Conservation (phyloP, 30 jellyfish, hydroid and myxozoan genomes). For the Mastigias papua region DNA sequence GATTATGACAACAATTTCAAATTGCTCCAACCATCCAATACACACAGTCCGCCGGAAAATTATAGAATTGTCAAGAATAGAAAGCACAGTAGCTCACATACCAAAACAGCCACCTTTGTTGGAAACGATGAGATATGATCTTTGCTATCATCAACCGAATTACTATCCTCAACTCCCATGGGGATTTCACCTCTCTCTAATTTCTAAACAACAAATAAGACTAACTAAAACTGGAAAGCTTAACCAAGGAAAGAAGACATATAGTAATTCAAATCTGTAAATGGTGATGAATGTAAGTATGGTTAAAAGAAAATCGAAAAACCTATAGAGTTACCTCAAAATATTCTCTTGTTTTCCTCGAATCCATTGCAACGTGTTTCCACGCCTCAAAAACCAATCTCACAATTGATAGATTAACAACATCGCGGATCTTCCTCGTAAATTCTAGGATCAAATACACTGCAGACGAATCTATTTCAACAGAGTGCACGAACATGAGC, state of each 20-base stretch:
- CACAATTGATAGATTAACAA: constrained; percentile 43
- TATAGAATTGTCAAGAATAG: not conserved
- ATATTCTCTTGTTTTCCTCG: constrained; percentile 87
- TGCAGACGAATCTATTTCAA: no score
- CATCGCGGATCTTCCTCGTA: constrained; percentile 28
- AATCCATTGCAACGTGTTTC: constrained; percentile 75
- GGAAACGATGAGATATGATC: constrained; percentile 89
- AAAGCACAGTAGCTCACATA: not conserved
- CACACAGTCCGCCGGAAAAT: no score
- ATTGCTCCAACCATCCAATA: no score
- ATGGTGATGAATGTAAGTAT: no score
- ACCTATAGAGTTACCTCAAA: constrained; percentile 72
- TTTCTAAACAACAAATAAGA: constrained; percentile 26
- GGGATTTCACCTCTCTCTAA: constrained; percentile 82
- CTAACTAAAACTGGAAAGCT: not conserved
- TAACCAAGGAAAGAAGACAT: not conserved
- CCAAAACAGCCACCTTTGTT: constrained; percentile 74
- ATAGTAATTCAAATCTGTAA: no score
- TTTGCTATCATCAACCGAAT: constrained; percentile 48
- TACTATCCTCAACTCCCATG: constrained; percentile 10
- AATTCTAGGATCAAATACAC: constrained; percentile 40
- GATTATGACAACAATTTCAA: no score
- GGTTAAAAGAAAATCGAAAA: not conserved
- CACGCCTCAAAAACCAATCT: constrained; percentile 83
- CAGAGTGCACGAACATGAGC: no score